Evolutionary conservation across 2,797 vertebrate genomes (phyloP).

Genomic region (Protosalanx chinensis): DNA sequence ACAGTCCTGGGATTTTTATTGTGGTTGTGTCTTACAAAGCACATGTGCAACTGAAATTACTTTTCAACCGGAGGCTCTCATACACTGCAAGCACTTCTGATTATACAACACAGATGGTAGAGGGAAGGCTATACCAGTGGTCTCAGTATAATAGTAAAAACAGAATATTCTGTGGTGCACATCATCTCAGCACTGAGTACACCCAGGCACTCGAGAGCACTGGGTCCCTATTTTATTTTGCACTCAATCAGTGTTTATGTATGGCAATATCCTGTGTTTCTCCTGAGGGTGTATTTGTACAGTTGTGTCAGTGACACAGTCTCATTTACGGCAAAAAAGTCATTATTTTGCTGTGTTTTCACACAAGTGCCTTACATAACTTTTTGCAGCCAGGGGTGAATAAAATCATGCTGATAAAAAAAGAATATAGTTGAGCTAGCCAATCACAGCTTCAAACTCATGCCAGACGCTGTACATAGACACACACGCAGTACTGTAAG

Average conservation of each 20-base stretch:
- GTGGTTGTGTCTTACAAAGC: background rate
- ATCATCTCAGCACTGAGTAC: constrained; percentile 4
- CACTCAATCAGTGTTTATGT: constrained; percentile 21
- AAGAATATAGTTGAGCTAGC: constrained; percentile 22
- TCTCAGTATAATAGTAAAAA: background rate
- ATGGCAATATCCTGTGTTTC: constrained; percentile 6
- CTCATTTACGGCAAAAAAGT: constrained; percentile 40
- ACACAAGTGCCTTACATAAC: constrained; percentile 44
- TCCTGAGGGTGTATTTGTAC: constrained; percentile 25
- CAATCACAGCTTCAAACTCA: background rate
- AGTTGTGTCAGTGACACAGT: constrained; percentile 12
- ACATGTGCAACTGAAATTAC: background rate
- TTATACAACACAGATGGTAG: too few relatives aligned
- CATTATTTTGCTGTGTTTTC: constrained; percentile 36
- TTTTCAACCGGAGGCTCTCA: too few relatives aligned
- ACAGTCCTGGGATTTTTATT: background rate
- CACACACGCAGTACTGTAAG: constrained; percentile 23
- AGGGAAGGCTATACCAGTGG: too few relatives aligned
- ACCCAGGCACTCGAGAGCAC: background rate
- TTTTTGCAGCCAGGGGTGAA: constrained; percentile 39
- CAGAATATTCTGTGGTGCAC: constrained; percentile 6
- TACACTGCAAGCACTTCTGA: too few relatives aligned
- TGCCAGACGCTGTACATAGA: constrained; percentile 5
- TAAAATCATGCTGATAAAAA: constrained; percentile 45
- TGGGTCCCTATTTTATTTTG: background rate